Evolutionary conservation across 2,113 vertebrate genomes (phyloP), one percentile per base, ranked within the genome.

Genomic region (Planiliza haematocheilus): DNA sequence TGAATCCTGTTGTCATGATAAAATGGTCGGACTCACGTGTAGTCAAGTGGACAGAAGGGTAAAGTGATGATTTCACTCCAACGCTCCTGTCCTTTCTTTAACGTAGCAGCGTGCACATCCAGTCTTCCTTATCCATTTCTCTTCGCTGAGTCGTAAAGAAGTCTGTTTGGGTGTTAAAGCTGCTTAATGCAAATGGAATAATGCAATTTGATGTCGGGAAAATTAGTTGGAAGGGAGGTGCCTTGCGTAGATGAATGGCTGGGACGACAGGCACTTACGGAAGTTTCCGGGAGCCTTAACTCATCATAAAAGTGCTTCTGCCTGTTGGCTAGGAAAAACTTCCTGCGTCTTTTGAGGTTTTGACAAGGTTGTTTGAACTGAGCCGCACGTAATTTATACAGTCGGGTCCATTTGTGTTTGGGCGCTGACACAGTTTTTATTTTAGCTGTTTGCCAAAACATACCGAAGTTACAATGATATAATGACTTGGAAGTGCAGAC

Each of bases 151-250:
- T 39, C 14, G 7, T 53, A 70, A 70, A 70, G 41, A 48, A 63
- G 58, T 41, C 34, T 1, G n/a, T 48, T 70, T 61, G 57, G 34
- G 48, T 59, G 64, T 58, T 45, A 34, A 49, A 69, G 64, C 64
- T 51, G 17, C 55, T 52, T 58, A 39, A 46, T 70, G 58, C 51
- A 68, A 61, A 72, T 46, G 45, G 18, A 43, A 66, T 63, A 51
- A 64, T 52, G 59, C 60, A 65, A 72, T 62, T 52, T 42, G 51
- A 10, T 37, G 72, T 24, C 13, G 24, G 72, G 10, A 30, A 52
- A 74, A 70, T 59, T 64, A 41, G 50, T 46, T 14, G 34, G 8
- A 8, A 46, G 17, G 39, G 48, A 52, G 17, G 46, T 16, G 53
- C 12, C 20, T 8, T 57, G 50, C 65, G 64, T 4, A 16, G 59